Percentiles rank a stretch among this genome's conserved stretches.
Evolutionary conservation across 1,140 invertebrate genomes (phyloP).

Genomic region (Conus betulinus): DNA sequence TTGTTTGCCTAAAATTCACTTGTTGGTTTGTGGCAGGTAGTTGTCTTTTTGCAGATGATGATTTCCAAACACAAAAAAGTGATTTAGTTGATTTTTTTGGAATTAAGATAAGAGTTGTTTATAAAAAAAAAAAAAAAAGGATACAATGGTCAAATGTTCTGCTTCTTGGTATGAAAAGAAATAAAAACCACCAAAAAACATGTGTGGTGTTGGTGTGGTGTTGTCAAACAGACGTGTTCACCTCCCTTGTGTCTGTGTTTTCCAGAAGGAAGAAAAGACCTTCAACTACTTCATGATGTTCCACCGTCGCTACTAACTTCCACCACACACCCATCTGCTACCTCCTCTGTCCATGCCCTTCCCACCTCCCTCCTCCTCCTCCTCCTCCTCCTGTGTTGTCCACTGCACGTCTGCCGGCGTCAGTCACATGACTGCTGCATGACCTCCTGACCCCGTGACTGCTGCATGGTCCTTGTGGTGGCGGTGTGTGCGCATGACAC

Average conservation of each 20-base stretch:
- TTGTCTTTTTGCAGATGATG: too few species aligned
- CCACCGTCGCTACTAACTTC: conserved; percentile 34
- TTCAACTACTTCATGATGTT: conserved; percentile 49
- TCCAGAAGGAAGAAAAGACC: conserved; percentile 40
- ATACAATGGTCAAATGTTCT: too few species aligned
- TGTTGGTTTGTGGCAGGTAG: too few species aligned
- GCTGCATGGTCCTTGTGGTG: neutral
- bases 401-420: neutral
- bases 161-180: neutral
- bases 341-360: conserved; percentile 1
- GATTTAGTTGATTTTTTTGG: too few species aligned
- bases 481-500: neutral
- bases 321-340: neutral
- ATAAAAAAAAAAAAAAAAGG: too few species aligned
- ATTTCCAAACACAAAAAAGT: too few species aligned
- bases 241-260: neutral
- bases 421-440: neutral
- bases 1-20: too few species aligned
- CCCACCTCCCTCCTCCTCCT: neutral
- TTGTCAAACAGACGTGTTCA: neutral
- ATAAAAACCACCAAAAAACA: neutral
- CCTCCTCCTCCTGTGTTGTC: neutral
- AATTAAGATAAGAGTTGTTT: too few species aligned
- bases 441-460: neutral
- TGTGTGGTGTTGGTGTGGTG: neutral